Evolutionary conservation across 2,888 invertebrate species (phyloP).

Genomic region (Dasysyrphus tricinctus): DNA sequence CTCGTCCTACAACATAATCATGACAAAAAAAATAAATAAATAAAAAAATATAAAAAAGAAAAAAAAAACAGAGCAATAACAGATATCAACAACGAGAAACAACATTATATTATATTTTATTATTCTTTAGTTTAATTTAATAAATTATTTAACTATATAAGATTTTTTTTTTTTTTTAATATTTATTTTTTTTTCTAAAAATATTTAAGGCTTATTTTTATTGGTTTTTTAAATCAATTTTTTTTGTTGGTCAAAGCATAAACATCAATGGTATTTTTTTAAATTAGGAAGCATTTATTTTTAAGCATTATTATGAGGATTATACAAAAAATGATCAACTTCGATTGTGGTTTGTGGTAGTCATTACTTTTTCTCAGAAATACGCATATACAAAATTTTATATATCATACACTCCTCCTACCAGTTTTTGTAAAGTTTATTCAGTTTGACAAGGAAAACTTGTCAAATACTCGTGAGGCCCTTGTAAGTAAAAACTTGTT

Average conservation of each 20-base stretch:
- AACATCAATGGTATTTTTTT: constrained; percentile 3
- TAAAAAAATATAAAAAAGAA: constrained; percentile 84
- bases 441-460: too few relatives aligned
- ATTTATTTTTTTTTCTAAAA: constrained; percentile 23
- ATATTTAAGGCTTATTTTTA: constrained; percentile 31
- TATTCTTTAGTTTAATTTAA: constrained; percentile 74
- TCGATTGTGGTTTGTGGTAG: neutral
- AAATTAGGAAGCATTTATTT: neutral
- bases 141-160: constrained; percentile 59
- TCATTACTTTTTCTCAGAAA: neutral
- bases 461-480: too few relatives aligned
- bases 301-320: neutral
- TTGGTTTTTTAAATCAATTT: neutral
- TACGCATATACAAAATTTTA: neutral
- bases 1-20: constrained; percentile 90
- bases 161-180: constrained; percentile 33
- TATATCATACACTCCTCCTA: too few relatives aligned
- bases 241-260: constrained; percentile 12
- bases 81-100: constrained; percentile 76
- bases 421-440: too few relatives aligned
- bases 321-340: constrained; percentile 8
- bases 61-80: constrained; percentile 82
- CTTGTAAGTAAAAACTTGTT: too few relatives aligned
- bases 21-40: constrained; percentile 73
- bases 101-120: constrained; percentile 74